Percentiles rank a stretch among this genome's conserved stretches.
These are phyloP conservation scores for Hephaestus fuliginosus DNA, from an alignment of 2,797 vertebrate genomes.

Conservation along the genomic window DNA sequence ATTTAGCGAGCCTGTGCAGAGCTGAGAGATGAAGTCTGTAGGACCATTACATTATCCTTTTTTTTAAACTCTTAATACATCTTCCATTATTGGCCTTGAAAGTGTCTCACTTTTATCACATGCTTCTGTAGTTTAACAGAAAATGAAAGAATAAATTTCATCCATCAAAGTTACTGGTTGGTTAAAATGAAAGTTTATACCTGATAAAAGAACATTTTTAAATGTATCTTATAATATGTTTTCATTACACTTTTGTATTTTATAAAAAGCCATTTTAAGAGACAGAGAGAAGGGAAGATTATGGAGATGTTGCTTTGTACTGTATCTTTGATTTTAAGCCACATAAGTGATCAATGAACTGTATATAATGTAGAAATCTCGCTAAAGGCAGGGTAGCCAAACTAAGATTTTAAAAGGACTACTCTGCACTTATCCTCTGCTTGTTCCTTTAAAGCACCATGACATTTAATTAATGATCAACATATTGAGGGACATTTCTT, in stretches of 20 bases:
- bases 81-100: neutral
- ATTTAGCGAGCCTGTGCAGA: neutral
- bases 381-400: neutral
- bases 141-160: neutral
- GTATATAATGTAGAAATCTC: too few relatives aligned
- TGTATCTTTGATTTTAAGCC: neutral
- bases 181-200: neutral
- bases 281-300: too few relatives aligned
- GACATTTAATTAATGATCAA: conserved; percentile 8
- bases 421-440: neutral
- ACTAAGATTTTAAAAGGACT: neutral
- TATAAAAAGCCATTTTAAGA: neutral
- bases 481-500: neutral
- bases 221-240: too few relatives aligned
- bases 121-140: neutral
- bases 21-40: neutral
- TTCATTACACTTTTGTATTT: neutral
- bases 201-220: too few relatives aligned
- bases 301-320: neutral
- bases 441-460: neutral
- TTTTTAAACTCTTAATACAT: neutral
- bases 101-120: neutral
- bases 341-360: neutral
- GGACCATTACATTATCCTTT: neutral
- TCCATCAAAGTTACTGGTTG: neutral